Evolutionary conservation across 2,888 invertebrate species (phyloP), one percentile per base, ranked within the genome.

Genomic region (Scaptomyza parva): DNA sequence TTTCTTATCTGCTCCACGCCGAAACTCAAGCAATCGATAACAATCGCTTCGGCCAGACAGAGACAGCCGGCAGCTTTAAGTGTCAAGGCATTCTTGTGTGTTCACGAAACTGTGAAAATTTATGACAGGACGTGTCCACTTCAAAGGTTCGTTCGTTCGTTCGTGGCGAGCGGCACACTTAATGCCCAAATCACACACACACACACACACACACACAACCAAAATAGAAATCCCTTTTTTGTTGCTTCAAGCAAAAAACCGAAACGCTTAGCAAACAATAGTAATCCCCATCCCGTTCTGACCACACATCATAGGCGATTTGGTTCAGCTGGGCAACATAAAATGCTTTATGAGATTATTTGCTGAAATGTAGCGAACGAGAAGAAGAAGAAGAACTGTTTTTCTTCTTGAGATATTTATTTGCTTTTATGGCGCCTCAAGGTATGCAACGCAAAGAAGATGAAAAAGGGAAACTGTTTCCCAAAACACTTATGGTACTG

Each of bases 341-440:
- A 86, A 86, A 78, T 85, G 88, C 86, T 84, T 87, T 88, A 88
- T 84, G 88, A 86, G 84, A 88, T 84, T 84, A 84, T 88, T 84
- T 84, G 88, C 88, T 75, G 75, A 82, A 82, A 87, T 88, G 82
- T 86, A 68, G 85, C 87, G 80, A 83, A 76, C 58, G 76, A 60
- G 26, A n/a, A n/a, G n/a, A n/a, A n/a, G n/a, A n/a, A n/a, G n/a
- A n/a, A n/a, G n/a, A n/a, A 28, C 11, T 35, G 14, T 5, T n/a
- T n/a, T 67, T 78, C 63, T 67, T 68, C 72, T 84, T 84, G n/a
- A n/a, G n/a, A n/a, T n/a, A 84, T 84, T 88, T 84, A 88, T 88
- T 81, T 85, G 88, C 75, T 69, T 78, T 80, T 73, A 80, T 80
- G 64, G 70, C 81, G 76, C 79, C 83, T 80, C 67, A 76, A 80